Evolutionary conservation across 2,113 vertebrate species (phyloP).

Genomic region (Myrmecophaga tridactyla): DNA sequence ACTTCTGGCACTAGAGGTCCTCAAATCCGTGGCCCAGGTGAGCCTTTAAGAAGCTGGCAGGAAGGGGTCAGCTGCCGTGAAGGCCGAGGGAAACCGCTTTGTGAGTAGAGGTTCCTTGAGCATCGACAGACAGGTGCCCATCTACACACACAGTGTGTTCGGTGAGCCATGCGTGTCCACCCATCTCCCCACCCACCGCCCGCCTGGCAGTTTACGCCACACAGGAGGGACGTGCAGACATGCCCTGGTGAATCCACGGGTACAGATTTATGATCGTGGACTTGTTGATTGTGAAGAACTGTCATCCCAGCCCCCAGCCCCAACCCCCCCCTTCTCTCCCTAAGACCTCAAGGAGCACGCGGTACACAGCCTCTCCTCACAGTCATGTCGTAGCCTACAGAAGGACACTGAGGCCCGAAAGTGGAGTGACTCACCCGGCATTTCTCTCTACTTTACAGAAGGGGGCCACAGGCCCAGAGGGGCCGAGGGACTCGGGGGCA

Average conservation of each 20-base stretch:
- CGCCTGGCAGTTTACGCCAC: not conserved
- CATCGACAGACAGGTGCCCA: not conserved
- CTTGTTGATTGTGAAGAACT: not conserved
- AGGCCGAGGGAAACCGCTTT: not conserved
- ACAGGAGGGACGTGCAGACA: not conserved
- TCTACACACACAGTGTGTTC: not conserved
- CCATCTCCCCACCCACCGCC: not conserved
- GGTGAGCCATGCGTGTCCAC: not conserved
- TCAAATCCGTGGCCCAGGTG: rapidly evolving
- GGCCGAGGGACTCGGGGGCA: not conserved
- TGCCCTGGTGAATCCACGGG: not conserved
- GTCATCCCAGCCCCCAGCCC: not conserved
- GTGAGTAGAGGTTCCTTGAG: not conserved
- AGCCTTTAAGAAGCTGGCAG: not conserved
- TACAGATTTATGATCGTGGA: not conserved
- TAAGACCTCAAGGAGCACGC: not conserved
- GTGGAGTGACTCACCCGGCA: not conserved
- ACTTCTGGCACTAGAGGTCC: not conserved
- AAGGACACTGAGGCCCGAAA: not conserved
- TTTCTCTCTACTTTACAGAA: too few species aligned
- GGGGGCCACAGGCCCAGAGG: not conserved
- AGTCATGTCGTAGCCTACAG: not conserved
- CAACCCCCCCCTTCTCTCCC: not conserved
- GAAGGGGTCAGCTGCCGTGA: not conserved
- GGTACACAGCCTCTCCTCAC: not conserved